These are phyloP conservation scores for Eulacestoma nigropectus DNA, from an alignment of 2,113 vertebrate genomes.

Conservation along the genomic window DNA sequence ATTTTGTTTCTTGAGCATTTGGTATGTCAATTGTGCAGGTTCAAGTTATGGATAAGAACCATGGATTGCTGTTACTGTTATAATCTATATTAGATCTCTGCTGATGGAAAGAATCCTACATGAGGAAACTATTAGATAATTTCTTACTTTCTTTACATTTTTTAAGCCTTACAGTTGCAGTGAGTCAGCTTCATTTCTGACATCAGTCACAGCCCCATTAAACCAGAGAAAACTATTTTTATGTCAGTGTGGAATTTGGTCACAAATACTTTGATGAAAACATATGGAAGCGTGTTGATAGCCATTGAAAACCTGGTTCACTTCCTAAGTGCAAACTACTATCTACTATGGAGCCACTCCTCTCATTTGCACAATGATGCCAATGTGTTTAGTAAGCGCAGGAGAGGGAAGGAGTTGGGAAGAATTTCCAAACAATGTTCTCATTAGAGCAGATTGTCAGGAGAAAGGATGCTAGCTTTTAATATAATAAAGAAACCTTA, in stretches of 20 bases:
- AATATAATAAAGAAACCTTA: neutral
- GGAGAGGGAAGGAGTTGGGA: neutral
- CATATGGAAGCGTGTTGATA: neutral
- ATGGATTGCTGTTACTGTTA: neutral
- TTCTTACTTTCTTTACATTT: neutral
- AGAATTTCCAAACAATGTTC: neutral
- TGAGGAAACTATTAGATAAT: neutral
- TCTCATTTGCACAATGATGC: neutral
- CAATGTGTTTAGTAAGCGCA: neutral
- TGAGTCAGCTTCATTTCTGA: neutral
- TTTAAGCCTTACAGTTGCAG: neutral
- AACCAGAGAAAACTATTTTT: neutral
- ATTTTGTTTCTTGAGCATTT: neutral
- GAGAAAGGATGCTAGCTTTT: neutral
- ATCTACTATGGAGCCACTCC: rapidly evolving
- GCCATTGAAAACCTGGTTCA: neutral
- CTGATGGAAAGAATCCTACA: neutral
- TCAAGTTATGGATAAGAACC: neutral
- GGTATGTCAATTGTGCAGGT: neutral
- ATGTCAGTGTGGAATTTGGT: neutral
- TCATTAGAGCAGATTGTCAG: neutral
- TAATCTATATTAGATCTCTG: neutral
- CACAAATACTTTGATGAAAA: neutral
- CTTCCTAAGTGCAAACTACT: neutral
- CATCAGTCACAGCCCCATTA: neutral